phyloP scores from a whole-genome alignment of 2,113 vertebrate species.

The Coreoperca whiteheadi region DNA sequence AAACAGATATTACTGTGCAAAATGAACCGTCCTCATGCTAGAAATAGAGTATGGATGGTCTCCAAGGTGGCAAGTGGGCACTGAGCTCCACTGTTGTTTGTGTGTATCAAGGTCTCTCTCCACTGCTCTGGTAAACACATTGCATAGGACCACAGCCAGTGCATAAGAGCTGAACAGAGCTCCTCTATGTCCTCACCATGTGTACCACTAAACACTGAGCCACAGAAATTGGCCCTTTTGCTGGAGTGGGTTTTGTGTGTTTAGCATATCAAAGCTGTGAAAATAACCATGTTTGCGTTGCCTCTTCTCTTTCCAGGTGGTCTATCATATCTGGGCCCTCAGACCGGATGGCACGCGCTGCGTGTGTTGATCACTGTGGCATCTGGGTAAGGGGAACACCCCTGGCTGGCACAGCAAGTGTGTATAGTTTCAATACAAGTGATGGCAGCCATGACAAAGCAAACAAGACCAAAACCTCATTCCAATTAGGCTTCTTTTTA shows the following conservation, averaged over 20 bases:
- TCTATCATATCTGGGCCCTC: constrained; percentile 83
- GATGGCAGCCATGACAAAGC: constrained; percentile 64
- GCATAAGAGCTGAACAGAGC: constrained; percentile 78
- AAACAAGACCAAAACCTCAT: constrained; percentile 64
- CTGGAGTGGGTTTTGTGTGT: constrained; percentile 76
- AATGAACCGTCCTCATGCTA: constrained; percentile 37
- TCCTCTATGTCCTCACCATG: constrained; percentile 70
- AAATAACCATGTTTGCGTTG: constrained; percentile 86
- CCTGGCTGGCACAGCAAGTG: constrained; percentile 71
- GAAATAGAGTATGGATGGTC: constrained; percentile 68
- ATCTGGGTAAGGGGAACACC: constrained; percentile 75
- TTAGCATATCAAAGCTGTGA: constrained; percentile 87
- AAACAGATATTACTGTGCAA: constrained; percentile 11
- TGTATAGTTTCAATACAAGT: constrained; percentile 66
- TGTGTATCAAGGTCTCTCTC: constrained; percentile 69
- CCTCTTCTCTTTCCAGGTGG: constrained; percentile 83
- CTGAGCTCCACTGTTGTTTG: constrained; percentile 70
- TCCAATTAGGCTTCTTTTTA: constrained; percentile 50
- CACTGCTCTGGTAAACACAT: constrained; percentile 79
- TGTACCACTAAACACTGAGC: constrained; percentile 71
- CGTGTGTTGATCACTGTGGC: constrained; percentile 72
- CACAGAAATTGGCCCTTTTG: constrained; percentile 74
- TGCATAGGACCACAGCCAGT: constrained; percentile 80
- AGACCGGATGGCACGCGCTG: constrained; percentile 67
- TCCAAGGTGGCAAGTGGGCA: constrained; percentile 71